Conservation (phyloP, 2,113 vertebrate species). For the Oncorhynchus masou region DNA sequence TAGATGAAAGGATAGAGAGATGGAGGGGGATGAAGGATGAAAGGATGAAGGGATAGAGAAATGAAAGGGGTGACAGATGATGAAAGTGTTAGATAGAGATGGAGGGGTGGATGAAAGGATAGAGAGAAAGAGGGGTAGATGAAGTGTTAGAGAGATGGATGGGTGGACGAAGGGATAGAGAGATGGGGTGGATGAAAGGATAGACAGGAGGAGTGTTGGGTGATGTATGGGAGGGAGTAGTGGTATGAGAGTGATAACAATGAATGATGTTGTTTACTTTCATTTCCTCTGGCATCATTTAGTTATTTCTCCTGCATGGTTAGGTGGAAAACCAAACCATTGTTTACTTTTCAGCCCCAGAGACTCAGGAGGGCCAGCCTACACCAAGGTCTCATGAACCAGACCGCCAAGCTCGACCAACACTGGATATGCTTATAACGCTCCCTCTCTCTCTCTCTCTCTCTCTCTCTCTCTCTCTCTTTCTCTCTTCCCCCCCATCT, state of each 20-base stretch:
- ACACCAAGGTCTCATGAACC: background rate
- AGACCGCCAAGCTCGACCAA: constrained; percentile 18
- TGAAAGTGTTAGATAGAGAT: too few relatives aligned
- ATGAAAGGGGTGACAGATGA: too few relatives aligned
- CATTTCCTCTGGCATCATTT: constrained; percentile 76
- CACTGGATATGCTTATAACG: constrained; percentile 52
- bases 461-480: background rate
- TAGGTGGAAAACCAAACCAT: constrained; percentile 68
- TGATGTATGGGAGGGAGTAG: constrained; percentile 39
- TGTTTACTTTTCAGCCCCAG: constrained; percentile 58
- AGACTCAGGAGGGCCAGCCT: constrained; percentile 9
- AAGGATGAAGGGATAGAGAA: too few relatives aligned
- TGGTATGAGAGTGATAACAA: constrained; percentile 72
- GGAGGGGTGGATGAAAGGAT: too few relatives aligned
- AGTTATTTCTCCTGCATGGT: constrained; percentile 47
- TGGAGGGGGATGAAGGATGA: too few relatives aligned
- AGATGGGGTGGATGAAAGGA: background rate
- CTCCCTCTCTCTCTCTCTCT: background rate
- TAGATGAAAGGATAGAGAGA: too few relatives aligned
- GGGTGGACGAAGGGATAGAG: too few relatives aligned
- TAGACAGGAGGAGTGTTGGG: background rate
- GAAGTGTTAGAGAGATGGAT: rapidly evolving
- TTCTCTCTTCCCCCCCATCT: too few relatives aligned
- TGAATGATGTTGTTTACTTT: constrained; percentile 79
- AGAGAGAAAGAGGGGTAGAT: too few relatives aligned